Percentiles rank a stretch among this genome's conserved stretches.
These are phyloP conservation scores for Brachirus orientalis DNA, from an alignment of 2,113 vertebrate species.

Conservation along the genomic window DNA sequence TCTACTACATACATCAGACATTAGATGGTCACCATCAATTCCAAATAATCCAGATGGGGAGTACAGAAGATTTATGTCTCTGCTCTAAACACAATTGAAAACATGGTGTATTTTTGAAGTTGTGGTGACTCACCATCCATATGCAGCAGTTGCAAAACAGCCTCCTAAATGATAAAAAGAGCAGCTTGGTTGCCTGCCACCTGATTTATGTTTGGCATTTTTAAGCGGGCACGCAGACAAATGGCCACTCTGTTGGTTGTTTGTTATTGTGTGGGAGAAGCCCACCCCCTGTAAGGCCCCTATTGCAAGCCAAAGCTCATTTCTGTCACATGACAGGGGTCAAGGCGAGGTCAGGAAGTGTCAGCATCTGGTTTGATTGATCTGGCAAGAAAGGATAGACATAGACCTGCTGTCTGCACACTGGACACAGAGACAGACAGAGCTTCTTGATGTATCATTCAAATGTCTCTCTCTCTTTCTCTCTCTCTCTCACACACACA, in stretches of 20 bases:
- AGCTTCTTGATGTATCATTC: conserved; percentile 5
- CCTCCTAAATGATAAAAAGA: conserved; percentile 47
- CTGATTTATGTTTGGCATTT: conserved; percentile 75
- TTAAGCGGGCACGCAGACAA: conserved; percentile 65
- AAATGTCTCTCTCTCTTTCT: not conserved
- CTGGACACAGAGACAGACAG: conserved; percentile 50
- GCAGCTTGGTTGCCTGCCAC: conserved; percentile 71
- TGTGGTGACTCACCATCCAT: conserved; percentile 32
- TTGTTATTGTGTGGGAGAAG: conserved; percentile 62
- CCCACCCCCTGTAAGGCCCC: conserved; percentile 38
- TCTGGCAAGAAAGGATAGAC: conserved; percentile 76
- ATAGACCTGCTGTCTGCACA: conserved; percentile 61
- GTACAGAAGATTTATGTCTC: conserved; percentile 26
- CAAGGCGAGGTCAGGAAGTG: conserved; percentile 68
- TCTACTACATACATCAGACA: conserved; percentile 43
- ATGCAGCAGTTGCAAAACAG: conserved; percentile 53
- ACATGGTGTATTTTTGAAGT: conserved; percentile 36
- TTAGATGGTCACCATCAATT: conserved; percentile 28
- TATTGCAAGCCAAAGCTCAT: conserved; percentile 50
- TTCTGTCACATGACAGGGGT: conserved; percentile 74
- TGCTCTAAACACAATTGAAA: conserved; percentile 28
- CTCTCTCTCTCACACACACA: conserved; percentile 11
- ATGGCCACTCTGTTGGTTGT: conserved; percentile 61
- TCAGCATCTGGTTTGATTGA: conserved; percentile 76
- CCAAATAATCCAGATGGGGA: conserved; percentile 3